phyloP scores from a whole-genome alignment of 37 sponge, comb jelly and placozoan genomes.

The Eunapius fragilis region DNA sequence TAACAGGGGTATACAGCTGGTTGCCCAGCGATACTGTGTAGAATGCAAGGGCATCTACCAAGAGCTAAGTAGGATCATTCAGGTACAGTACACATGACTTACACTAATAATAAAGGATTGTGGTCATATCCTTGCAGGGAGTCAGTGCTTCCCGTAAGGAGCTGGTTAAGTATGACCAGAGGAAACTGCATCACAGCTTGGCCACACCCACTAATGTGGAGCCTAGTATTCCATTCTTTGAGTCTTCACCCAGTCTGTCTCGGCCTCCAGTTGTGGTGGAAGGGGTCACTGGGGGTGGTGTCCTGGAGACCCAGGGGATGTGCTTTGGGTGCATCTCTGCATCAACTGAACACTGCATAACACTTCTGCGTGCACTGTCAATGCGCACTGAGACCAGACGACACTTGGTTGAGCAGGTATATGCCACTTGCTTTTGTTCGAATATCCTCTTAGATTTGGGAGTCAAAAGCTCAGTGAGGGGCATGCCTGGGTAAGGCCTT shows the following conservation, averaged over 20 bases:
- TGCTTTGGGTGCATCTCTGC: slow-evolving; percentile 89
- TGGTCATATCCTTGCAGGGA: slow-evolving; percentile 20
- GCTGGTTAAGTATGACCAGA: slow-evolving; percentile 77
- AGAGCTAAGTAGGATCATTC: slow-evolving; percentile 83
- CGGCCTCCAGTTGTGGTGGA: not conserved
- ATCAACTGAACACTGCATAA: slow-evolving; percentile 83
- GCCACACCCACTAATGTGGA: not conserved
- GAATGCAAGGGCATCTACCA: slow-evolving; percentile 81
- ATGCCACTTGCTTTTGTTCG: too few species aligned
- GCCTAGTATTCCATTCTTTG: slow-evolving; percentile 8
- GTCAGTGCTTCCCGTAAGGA: slow-evolving; percentile 84
- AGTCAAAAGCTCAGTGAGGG: too few species aligned
- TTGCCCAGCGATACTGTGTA: slow-evolving; percentile 79
- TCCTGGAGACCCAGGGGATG: slow-evolving; percentile 14
- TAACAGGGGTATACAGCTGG: slow-evolving; percentile 72
- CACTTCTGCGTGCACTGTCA: slow-evolving; percentile 80
- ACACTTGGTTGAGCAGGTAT: slow-evolving; percentile 41
- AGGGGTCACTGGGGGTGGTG: not conserved
- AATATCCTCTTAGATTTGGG: too few species aligned
- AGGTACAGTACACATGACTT: slow-evolving; percentile 2
- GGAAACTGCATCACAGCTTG: slow-evolving; percentile 40
- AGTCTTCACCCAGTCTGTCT: not conserved
- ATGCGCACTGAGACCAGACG: slow-evolving; percentile 40
- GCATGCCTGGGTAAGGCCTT: too few species aligned
- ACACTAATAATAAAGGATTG: too few species aligned